Evolutionary conservation across 2,888 invertebrate genomes (phyloP).

Genomic region (Esperia sulphurella): DNA sequence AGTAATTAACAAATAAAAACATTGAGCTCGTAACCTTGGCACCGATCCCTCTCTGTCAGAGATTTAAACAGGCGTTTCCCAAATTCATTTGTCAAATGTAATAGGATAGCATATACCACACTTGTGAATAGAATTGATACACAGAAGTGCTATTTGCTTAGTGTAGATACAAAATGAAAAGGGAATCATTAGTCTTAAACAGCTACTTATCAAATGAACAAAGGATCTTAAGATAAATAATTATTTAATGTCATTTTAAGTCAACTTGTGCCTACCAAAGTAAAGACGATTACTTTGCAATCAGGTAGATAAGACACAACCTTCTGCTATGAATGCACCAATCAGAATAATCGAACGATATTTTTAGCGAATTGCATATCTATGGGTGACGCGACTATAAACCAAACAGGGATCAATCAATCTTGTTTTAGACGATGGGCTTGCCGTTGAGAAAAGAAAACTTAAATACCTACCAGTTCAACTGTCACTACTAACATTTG

Average conservation of each 20-base stretch:
- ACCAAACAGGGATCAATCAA: too few relatives aligned
- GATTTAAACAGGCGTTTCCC: conserved; percentile 45
- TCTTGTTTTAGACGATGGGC: too few relatives aligned
- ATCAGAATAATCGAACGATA: too few relatives aligned
- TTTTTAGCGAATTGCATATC: too few relatives aligned
- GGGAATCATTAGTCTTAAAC: conserved; percentile 12
- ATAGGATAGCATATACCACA: conserved; percentile 29
- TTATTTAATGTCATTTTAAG: conserved; percentile 21
- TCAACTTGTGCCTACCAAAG: not conserved
- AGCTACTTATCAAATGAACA: conserved; percentile 24
- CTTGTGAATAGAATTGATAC: conserved; percentile 16
- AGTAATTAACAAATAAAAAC: conserved; percentile 8
- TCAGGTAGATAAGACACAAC: too few relatives aligned
- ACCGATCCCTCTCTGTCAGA: conserved; percentile 40
- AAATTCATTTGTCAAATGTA: conserved; percentile 45
- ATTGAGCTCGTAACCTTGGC: conserved; percentile 37
- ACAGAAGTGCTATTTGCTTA: conserved; percentile 3
- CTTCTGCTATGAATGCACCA: too few relatives aligned
- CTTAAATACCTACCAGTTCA: too few relatives aligned
- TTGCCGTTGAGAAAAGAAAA: too few relatives aligned
- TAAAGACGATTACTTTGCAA: not conserved
- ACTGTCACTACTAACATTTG: too few relatives aligned
- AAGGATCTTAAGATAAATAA: conserved; percentile 22
- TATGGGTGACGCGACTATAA: too few relatives aligned
- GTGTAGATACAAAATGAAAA: conserved; percentile 4